A percentile compares a stretch with the other conserved stretches of the same genome.
Conservation (phyloP, 2,888 invertebrate genomes). For the Zootermopsis nevadensis region DNA sequence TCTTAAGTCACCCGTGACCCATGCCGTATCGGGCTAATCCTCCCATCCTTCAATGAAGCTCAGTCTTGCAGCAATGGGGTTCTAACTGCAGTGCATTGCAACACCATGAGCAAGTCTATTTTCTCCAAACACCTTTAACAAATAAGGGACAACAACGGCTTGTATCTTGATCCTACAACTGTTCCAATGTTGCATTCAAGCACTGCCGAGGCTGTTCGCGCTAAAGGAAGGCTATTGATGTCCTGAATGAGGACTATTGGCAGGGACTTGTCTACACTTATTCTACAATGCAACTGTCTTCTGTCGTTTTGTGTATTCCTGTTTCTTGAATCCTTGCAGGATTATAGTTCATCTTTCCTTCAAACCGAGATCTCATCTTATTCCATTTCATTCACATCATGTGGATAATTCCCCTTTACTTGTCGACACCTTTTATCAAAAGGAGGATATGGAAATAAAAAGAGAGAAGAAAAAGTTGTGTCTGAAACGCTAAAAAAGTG, state of each 20-base stretch:
- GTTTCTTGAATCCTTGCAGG: neutral
- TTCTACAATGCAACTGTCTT: constrained; percentile 25
- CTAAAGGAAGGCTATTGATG: constrained; percentile 22
- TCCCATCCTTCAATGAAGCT: neutral
- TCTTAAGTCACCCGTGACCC: neutral
- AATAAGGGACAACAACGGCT: constrained; percentile 14
- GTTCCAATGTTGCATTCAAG: neutral
- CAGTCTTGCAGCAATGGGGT: neutral
- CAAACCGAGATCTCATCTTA: neutral
- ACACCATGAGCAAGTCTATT: constrained; percentile 8
- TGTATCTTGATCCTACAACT: constrained; percentile 24
- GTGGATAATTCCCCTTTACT: constrained; percentile 24
- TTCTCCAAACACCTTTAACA: neutral
- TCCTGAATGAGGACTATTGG: neutral
- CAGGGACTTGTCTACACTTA: constrained; percentile 34
- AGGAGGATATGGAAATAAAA: neutral
- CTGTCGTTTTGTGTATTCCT: neutral
- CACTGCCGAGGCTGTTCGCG: neutral
- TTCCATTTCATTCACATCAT: constrained; percentile 25
- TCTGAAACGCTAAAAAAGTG: constrained; percentile 26
- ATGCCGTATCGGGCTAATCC: constrained; percentile 4
- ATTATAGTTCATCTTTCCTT: constrained; percentile 16
- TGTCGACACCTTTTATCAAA: constrained; percentile 18
- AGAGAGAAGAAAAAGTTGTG: neutral
- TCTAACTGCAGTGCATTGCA: neutral